Evolutionary conservation across 2,888 invertebrate genomes (phyloP), one percentile per base, ranked within the genome.

Genomic region (Sipunculus nudus): DNA sequence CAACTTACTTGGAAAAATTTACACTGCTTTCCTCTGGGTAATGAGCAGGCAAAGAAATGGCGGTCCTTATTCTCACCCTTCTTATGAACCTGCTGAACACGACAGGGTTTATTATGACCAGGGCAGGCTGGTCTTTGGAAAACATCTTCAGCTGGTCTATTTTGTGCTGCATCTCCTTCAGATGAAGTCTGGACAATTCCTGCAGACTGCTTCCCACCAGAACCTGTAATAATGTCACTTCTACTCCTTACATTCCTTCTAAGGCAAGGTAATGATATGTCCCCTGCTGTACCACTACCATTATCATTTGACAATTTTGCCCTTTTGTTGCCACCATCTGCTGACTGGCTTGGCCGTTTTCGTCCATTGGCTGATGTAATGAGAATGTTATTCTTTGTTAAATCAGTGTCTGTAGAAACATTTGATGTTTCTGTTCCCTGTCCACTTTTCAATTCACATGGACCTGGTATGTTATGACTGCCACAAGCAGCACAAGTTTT

Each of bases 1-100:
- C n/a, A n/a, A n/a, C 21, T 56, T 60, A 74, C 76, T 73, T 74
- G 53, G 53, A 76, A 76, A 48, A 66, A 70, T 26, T 74, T 71
- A 53, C 76, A 76, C 32, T 68, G n/a, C n/a, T n/a, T n/a, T 58
- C 62, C 26, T 29, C 71, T 64, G 16, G 61, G 59, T 1, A 56
- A 21, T 38, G 55, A 45, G 57, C 77, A 77, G 3, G 67, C 61
- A 32, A 71, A 76, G 62, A 77, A 77, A 73, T 74, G 73, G 39
- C 77, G 61, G 1, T 69, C 63, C 23, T 61, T 52, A 46, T 77
- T 77, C 4, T 64, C 63, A 26, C 73, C 73, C 53, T 72, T 59
- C 46, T 75, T 77, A 21, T 67, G 59, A 2, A 73, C 73, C 52
- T 77, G 71, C 38, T 63, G 65, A 61, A 75, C 60, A 23, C 41